Conservation (phyloP, 2,797 vertebrate species). For the Picus viridis region DNA sequence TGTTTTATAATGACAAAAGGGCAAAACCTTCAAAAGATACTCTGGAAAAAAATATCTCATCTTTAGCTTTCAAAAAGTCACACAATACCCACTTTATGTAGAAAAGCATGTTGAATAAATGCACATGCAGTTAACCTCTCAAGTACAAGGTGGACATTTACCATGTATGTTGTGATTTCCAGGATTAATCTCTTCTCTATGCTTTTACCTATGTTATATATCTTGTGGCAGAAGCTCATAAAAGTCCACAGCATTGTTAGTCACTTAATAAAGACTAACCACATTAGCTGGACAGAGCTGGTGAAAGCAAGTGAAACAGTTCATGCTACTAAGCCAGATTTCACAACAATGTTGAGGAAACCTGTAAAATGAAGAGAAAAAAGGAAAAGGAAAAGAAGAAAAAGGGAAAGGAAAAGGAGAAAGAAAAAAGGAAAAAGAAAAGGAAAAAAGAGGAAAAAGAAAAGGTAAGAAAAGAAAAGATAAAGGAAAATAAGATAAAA, state of each 20-base stretch:
- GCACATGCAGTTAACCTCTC: not conserved
- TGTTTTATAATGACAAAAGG: not conserved
- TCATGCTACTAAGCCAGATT: not conserved
- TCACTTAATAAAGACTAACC: not conserved
- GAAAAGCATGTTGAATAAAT: not conserved
- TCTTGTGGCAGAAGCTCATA: not conserved
- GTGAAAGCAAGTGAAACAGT: not conserved
- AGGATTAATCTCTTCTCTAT: not conserved
- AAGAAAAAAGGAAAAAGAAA: too few species aligned
- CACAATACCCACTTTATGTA: not conserved
- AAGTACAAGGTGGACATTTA: not conserved
- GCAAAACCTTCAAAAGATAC: not conserved
- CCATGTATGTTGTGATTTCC: not conserved
- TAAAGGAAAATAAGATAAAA: too few species aligned
- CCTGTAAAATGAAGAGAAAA: not conserved
- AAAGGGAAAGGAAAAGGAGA: too few species aligned
- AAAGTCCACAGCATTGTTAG: not conserved
- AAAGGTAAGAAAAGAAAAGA: too few species aligned
- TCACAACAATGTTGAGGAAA: constrained; percentile 1
- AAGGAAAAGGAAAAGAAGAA: rapidly evolving
- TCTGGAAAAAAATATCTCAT: not conserved
- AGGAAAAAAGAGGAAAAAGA: too few species aligned
- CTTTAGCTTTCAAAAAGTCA: not conserved
- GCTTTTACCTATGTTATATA: not conserved
- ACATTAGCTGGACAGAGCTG: not conserved